Percentiles rank a stretch among this genome's conserved stretches.
Conservation (phyloP, 1,140 invertebrate species). For the Drosophila miranda region DNA sequence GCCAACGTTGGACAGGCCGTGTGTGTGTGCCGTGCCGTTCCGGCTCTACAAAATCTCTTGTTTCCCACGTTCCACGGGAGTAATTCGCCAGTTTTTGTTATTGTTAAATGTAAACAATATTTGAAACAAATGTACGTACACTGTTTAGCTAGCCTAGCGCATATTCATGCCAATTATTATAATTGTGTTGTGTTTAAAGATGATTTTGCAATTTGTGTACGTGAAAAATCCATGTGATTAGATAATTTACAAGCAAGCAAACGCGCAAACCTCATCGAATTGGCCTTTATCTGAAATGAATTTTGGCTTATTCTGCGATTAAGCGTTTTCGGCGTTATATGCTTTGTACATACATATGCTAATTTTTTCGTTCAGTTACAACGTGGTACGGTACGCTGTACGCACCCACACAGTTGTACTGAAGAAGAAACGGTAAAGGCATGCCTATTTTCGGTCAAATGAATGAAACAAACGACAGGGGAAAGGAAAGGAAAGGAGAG, state of each 20-base stretch:
- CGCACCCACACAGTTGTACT: slow-evolving; percentile 2
- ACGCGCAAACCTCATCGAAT: slow-evolving; percentile 9
- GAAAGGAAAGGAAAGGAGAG: background rate
- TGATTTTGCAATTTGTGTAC: slow-evolving; percentile 39
- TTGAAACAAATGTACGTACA: slow-evolving; percentile 40
- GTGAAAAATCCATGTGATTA: slow-evolving; percentile 61
- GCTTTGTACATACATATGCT: slow-evolving; percentile 16
- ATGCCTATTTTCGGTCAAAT: slow-evolving; percentile 23
- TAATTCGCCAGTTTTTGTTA: slow-evolving; percentile 24
- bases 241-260: slow-evolving; percentile 63
- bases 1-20: background rate
- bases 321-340: slow-evolving; percentile 21
- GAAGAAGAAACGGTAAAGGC: slow-evolving; percentile 22
- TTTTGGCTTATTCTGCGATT: slow-evolving; percentile 23
- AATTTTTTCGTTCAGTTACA: slow-evolving; percentile 7
- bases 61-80: slow-evolving; percentile 34
- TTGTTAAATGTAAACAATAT: slow-evolving; percentile 59
- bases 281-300: slow-evolving; percentile 29
- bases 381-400: slow-evolving; percentile 20
- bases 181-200: slow-evolving; percentile 25
- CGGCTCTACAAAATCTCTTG: slow-evolving; percentile 22
- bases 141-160: background rate
- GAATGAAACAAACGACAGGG: slow-evolving; percentile 21
- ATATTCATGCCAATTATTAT: slow-evolving; percentile 26
- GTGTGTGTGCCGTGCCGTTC: background rate